These are phyloP conservation scores for Rhynchopsitta pachyrhyncha DNA, from an alignment of 2,113 vertebrate species.

Conservation along the genomic window DNA sequence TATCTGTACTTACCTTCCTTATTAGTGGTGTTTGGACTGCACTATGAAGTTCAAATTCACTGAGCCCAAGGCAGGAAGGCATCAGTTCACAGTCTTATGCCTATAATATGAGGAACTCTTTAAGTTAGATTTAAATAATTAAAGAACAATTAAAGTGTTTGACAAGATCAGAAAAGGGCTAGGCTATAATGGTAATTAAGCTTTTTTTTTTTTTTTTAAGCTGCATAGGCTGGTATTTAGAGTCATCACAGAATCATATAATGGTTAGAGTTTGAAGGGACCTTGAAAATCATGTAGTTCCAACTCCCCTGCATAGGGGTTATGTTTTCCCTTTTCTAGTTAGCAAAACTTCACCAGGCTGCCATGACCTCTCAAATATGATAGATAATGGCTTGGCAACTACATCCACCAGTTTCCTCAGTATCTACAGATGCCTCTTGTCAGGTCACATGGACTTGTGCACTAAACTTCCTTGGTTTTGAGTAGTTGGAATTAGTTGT, in stretches of 20 bases:
- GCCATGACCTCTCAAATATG: background rate
- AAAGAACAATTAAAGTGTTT: background rate
- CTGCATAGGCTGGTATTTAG: background rate
- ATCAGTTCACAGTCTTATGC: background rate
- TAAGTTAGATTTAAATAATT: background rate
- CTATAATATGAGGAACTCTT: background rate
- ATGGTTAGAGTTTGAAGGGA: background rate
- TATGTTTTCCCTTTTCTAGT: background rate
- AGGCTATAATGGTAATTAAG: background rate
- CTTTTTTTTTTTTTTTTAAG: background rate
- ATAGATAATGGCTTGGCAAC: background rate
- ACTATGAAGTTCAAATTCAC: background rate
- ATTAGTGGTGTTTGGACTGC: background rate
- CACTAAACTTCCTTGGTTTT: background rate
- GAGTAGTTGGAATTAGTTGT: background rate
- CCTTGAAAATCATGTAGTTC: background rate
- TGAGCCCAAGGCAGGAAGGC: background rate
- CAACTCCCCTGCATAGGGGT: background rate
- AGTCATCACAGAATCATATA: background rate
- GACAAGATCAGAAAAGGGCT: background rate
- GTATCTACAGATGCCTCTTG: background rate
- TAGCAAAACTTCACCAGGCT: background rate
- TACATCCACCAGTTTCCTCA: background rate
- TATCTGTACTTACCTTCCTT: background rate
- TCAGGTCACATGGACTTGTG: background rate